phyloP scores from a whole-genome alignment of 2,113 vertebrate genomes.

The Motacilla alba region DNA sequence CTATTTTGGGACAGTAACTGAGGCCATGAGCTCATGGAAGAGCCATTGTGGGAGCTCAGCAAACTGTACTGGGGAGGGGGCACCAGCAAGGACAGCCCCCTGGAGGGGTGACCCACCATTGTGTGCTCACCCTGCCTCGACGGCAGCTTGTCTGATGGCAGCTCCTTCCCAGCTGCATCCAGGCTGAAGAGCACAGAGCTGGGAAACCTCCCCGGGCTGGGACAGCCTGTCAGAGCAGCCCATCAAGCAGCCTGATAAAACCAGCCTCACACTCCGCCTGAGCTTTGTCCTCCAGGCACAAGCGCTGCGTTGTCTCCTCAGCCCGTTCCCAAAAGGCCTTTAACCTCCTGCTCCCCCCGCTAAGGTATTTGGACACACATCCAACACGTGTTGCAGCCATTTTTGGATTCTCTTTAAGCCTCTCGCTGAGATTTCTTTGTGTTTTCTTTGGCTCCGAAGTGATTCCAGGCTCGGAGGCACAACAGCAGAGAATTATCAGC shows the following conservation, averaged over 20 bases:
- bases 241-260: neutral
- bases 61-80: accelerated
- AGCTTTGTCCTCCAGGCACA: neutral
- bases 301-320: neutral
- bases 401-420: neutral
- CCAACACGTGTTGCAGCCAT: neutral
- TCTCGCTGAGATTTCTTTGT: neutral
- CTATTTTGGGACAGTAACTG: neutral
- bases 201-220: neutral
- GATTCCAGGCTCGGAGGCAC: neutral
- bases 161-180: neutral
- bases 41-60: neutral
- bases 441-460: neutral
- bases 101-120: accelerated
- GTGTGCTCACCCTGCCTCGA: accelerated
- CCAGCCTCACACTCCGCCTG: neutral
- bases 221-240: neutral
- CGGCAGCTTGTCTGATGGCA: accelerated
- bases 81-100: accelerated
- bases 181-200: neutral
- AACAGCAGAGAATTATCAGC: neutral
- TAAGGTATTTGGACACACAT: neutral
- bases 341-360: neutral
- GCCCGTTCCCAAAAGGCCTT: neutral
- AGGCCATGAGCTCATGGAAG: neutral